Percentiles rank a stretch among this genome's conserved stretches.
These are phyloP conservation scores for Chloroceryle inda DNA, from an alignment of 2,797 vertebrate genomes.

Conservation along the genomic window DNA sequence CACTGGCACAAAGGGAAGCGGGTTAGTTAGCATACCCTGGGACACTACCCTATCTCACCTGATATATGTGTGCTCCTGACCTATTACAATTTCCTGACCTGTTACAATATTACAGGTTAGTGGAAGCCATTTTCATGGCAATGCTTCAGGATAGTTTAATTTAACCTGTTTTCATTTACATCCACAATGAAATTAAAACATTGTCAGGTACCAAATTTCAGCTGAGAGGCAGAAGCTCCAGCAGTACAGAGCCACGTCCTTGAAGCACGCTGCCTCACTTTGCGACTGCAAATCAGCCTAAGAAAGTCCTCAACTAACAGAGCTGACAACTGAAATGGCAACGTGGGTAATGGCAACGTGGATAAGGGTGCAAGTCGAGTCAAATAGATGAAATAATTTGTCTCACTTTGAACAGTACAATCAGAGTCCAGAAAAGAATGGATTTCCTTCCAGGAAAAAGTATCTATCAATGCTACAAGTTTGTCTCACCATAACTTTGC, in stretches of 20 bases:
- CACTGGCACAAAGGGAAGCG: fast-evolving
- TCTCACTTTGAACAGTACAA: neutral
- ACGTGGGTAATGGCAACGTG: neutral
- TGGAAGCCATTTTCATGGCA: neutral
- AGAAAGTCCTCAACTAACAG: neutral
- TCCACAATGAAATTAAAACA: neutral
- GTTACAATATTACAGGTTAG: neutral
- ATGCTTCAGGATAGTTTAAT: neutral
- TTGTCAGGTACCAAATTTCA: neutral
- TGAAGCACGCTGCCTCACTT: neutral
- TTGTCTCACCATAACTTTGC: neutral
- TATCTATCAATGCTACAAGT: neutral
- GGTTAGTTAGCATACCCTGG: neutral
- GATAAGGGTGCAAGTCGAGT: fast-evolving
- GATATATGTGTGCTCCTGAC: neutral
- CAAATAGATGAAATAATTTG: neutral
- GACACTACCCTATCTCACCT: neutral
- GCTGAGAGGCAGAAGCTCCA: neutral
- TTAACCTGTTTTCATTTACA: neutral
- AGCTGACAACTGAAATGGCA: neutral
- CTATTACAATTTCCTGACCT: neutral
- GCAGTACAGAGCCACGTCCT: neutral
- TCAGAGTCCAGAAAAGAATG: neutral
- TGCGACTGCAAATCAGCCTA: neutral
- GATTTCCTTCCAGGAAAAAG: neutral